Conservation (phyloP, 1,140 invertebrate species). For the Geopemphigus sp. region DNA sequence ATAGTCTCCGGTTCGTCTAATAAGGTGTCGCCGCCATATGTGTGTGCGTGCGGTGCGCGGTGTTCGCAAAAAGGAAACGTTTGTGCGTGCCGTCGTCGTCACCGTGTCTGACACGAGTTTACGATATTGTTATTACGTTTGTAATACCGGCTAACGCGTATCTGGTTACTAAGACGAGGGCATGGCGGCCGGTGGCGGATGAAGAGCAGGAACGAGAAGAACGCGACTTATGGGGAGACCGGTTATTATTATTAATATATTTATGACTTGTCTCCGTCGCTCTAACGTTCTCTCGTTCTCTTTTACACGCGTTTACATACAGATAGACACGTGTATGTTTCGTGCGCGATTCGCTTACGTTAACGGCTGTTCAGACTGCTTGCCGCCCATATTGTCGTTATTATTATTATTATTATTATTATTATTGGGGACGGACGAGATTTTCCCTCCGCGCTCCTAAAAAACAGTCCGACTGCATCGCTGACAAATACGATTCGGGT, state of each 20-base stretch:
- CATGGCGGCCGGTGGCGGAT: background rate
- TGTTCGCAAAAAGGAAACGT: constrained; percentile 43
- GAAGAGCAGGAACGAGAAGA: background rate
- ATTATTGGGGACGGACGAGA: background rate
- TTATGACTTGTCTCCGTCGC: background rate
- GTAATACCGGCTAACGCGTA: constrained; percentile 43
- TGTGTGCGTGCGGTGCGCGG: background rate
- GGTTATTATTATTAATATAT: constrained; percentile 27
- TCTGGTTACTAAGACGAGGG: constrained; percentile 24
- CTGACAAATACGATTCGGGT: constrained; percentile 23
- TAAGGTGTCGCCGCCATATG: constrained; percentile 40
- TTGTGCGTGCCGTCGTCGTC: constrained; percentile 46
- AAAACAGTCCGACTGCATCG: background rate
- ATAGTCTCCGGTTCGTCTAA: constrained; percentile 28
- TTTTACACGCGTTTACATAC: background rate
- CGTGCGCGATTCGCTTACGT: background rate
- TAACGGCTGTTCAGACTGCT: constrained; percentile 17
- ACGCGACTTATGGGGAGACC: background rate
- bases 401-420: background rate
- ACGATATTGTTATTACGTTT: constrained; percentile 39
- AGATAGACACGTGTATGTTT: constrained; percentile 28
- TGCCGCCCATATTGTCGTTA: constrained; percentile 12
- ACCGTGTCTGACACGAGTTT: constrained; percentile 41
- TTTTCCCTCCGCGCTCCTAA: background rate
- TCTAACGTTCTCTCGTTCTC: background rate